Evolutionary conservation across 2,113 vertebrate species (phyloP), one percentile per base, ranked within the genome.

Genomic region (Bos indicus): DNA sequence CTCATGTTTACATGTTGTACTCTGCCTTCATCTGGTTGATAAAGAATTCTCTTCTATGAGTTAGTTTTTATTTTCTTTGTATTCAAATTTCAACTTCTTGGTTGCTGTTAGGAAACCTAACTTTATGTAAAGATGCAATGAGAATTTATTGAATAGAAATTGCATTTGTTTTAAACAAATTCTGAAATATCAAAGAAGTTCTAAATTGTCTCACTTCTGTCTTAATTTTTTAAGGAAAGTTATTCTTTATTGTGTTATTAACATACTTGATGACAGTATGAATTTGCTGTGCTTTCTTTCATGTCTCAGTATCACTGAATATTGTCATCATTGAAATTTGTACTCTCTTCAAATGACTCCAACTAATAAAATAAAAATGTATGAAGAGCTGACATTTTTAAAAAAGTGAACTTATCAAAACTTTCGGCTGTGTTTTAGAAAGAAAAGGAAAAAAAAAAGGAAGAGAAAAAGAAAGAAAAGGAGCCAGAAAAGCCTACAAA

Each of bases 401-500:
- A 25, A 82, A 71, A 95, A 93, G 15, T 95, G 64, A 97, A 93
- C n/a, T 98, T 82, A 94, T 19, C 30, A 97, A 90, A 97, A 77
- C 43, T 91, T 95, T 92, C 9, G 6, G 25, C 16, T 95, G n/a
- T 98, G 88, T 98, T 97, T 90, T 97, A 99, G 99, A 99, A 99
- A 98, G 99, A 99, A 98, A 99, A 99, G 97, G 99, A 99, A 98
- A 99, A 99, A 98, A 99, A 99, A 98, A 99, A 99, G 98, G 99
- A 99, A 97, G 99, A 99, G 82, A 99, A 98, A 96, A 99, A 99
- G 97, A 99, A 98, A 98, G 99, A 99, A 71, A 99, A 98, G 97
- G 99, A 99, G 94, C 96, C 99, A 81, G 99, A 99, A 98, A 99
- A 99, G 98, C 84, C 99, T 83, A 86, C 97, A 57, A 99, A 99